Conservation (phyloP, 2,113 vertebrate genomes). For the Ameiurus melas region DNA sequence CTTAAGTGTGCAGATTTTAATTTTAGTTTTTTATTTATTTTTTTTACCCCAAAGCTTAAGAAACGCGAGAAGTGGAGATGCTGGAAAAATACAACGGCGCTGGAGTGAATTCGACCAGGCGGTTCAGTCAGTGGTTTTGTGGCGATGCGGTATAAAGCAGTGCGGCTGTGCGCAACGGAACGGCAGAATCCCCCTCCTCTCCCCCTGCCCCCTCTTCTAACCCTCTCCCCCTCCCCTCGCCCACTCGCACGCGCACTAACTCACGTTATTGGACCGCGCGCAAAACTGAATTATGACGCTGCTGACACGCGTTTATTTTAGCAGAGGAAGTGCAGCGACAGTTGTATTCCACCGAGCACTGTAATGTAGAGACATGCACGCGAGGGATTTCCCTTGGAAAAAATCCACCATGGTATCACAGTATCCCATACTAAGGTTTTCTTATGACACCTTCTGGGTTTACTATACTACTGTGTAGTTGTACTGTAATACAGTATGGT, state of each 20-base stretch:
- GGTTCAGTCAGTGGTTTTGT: conserved; percentile 27
- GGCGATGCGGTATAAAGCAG: conserved; percentile 57
- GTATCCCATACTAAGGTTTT: neutral
- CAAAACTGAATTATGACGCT: conserved; percentile 33
- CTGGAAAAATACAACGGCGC: neutral
- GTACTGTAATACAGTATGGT: neutral
- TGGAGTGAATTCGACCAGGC: neutral
- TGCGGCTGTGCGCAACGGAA: conserved; percentile 59
- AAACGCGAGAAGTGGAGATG: neutral
- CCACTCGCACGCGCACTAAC: conserved; percentile 60
- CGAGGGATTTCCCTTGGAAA: conserved; percentile 17
- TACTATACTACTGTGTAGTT: neutral
- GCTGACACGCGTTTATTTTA: neutral
- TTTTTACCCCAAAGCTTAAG: neutral
- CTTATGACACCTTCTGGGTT: neutral
- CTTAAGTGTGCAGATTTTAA: neutral
- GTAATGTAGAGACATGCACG: neutral
- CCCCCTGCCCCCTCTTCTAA: conserved; percentile 22
- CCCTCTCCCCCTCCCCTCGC: conserved; percentile 51
- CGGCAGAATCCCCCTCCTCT: conserved; percentile 31
- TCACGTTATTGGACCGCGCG: conserved; percentile 51
- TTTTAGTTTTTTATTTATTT: neutral
- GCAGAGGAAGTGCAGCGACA: conserved; percentile 9
- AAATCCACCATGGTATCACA: neutral
- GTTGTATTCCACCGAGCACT: neutral